Evolutionary conservation across 1,140 invertebrate species (phyloP).

Genomic region (Vanessa tameamea): DNA sequence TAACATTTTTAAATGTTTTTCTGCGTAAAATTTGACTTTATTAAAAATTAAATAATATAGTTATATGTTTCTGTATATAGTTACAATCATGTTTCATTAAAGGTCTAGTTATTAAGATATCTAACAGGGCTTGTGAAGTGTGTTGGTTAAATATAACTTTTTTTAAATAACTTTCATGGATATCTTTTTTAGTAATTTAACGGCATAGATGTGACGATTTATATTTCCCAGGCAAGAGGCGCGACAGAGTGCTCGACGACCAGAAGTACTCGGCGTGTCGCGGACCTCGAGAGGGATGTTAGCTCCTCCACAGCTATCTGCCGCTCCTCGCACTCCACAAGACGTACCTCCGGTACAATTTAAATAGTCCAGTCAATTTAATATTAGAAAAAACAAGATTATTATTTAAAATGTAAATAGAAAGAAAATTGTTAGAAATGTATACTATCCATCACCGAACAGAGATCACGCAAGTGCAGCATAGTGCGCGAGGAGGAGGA

Average conservation of each 20-base stretch:
- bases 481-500: slow-evolving; percentile 94
- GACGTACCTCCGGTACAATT: slow-evolving; percentile 82
- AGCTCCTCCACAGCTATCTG: slow-evolving; percentile 60
- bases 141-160: no score
- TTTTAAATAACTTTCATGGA: not conserved
- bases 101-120: no score
- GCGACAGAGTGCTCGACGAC: slow-evolving; percentile 51
- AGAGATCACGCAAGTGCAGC: slow-evolving; percentile 90
- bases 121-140: no score
- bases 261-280: slow-evolving; percentile 44
- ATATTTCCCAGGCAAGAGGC: slow-evolving; percentile 87
- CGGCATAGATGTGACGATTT: not conserved
- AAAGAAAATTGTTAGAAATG: no score
- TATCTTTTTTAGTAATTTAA: not conserved
- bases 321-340: slow-evolving; percentile 61
- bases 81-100: no score
- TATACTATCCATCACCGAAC: not conserved
- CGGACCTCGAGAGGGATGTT: slow-evolving; percentile 47
- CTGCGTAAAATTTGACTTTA: no score
- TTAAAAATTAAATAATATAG: no score
- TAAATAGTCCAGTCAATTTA: no score
- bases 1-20: no score
- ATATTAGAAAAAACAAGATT: no score
- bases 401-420: no score
- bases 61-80: no score